A percentile compares a stretch with the other conserved stretches of the same genome.
These are phyloP conservation scores for Rhinogobius similis DNA, from an alignment of 2,113 vertebrate genomes.

Conservation along the genomic window DNA sequence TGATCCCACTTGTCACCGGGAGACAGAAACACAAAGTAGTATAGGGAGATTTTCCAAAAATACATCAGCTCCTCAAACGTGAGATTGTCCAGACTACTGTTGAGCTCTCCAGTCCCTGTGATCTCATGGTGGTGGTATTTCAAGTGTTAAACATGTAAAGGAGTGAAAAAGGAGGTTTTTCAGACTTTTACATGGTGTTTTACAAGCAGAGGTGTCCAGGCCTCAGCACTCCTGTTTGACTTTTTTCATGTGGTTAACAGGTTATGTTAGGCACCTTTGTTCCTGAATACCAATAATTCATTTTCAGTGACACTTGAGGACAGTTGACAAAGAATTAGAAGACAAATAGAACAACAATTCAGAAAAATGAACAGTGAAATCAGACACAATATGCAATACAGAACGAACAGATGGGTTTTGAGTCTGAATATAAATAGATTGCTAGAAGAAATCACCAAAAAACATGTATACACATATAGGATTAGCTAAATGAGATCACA, in stretches of 20 bases:
- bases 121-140: conserved; percentile 36
- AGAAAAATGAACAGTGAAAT: no score
- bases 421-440: no score
- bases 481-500: no score
- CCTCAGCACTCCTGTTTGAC: neutral
- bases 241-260: neutral
- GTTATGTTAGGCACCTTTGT: neutral
- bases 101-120: conserved; percentile 18
- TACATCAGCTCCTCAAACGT: conserved; percentile 11
- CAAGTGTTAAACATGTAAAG: conserved; percentile 8
- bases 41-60: conserved; percentile 22
- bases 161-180: conserved; percentile 8
- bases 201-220: neutral
- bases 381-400: no score
- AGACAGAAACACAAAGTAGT: conserved; percentile 22
- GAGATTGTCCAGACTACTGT: conserved; percentile 22
- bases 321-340: no score
- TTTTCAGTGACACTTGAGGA: no score
- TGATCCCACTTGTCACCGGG: conserved; percentile 26
- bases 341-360: no score
- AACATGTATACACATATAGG: no score
- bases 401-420: no score
- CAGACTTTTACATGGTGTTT: conserved; percentile 21
- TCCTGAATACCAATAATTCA: neutral
- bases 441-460: no score